phyloP scores from a whole-genome alignment of 2,113 vertebrate genomes.

The Dipodomys stephensi region DNA sequence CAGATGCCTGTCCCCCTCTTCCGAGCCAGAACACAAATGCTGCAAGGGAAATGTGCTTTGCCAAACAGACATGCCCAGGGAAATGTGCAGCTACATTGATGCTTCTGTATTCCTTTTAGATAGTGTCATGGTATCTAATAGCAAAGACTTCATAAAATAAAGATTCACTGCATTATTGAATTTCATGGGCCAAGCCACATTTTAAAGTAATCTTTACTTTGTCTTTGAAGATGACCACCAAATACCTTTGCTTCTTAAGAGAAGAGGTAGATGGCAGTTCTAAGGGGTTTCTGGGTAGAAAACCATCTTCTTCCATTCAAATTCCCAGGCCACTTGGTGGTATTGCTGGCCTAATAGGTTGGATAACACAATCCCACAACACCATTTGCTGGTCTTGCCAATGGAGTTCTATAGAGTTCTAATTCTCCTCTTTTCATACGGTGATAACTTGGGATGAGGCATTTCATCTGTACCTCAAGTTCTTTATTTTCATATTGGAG shows the following conservation, averaged over 20 bases:
- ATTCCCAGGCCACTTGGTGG: background rate
- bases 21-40: background rate
- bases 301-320: background rate
- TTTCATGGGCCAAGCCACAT: background rate
- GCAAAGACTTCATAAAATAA: background rate
- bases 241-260: background rate
- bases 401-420: background rate
- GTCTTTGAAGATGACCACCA: background rate
- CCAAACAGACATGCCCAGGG: background rate
- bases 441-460: background rate
- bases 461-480: constrained; percentile 14
- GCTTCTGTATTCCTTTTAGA: background rate
- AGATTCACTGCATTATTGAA: background rate
- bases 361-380: background rate
- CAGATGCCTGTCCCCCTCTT: constrained; percentile 15
- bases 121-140: background rate
- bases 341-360: background rate
- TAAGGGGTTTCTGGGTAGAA: background rate
- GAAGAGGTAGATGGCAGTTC: background rate
- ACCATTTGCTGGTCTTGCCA: background rate
- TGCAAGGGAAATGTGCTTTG: background rate
- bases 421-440: background rate
- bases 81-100: background rate
- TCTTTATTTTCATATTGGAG: constrained; percentile 16
- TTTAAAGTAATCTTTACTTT: background rate